Conservation (phyloP, 2,888 invertebrate genomes). For the Melangyna quadrimaculata region DNA sequence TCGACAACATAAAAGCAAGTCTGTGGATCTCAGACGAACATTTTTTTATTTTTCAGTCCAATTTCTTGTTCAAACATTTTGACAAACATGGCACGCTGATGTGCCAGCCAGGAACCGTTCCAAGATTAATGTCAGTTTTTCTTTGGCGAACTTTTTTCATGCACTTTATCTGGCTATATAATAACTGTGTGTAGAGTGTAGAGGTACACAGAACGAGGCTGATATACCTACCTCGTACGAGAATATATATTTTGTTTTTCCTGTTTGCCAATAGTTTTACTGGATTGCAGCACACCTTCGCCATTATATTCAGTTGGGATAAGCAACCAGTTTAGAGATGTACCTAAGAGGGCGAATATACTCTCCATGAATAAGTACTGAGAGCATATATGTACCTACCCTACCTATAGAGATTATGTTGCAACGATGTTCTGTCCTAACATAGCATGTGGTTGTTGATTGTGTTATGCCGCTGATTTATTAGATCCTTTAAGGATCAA, state of each 20-base stretch:
- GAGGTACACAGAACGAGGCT: conserved; percentile 39
- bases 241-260: conserved; percentile 35
- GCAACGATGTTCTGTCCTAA: background rate
- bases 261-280: conserved; percentile 43
- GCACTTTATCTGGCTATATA: conserved; percentile 2
- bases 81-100: conserved; percentile 43
- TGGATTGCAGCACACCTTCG: conserved; percentile 8
- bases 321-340: conserved; percentile 12
- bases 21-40: background rate
- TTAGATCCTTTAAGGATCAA: conserved; percentile 38
- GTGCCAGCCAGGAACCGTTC: conserved; percentile 51
- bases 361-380: conserved; percentile 36
- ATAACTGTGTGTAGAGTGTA: background rate
- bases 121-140: conserved; percentile 55
- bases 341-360: background rate
- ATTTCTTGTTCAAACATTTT: conserved; percentile 28
- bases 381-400: background rate
- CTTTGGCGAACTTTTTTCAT: background rate
- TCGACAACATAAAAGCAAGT: background rate
- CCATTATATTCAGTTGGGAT: background rate
- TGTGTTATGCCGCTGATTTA: conserved; percentile 45
- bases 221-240: too few species aligned
- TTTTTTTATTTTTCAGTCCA: background rate
- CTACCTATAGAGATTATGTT: background rate
- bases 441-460: conserved; percentile 37